phyloP scores from a whole-genome alignment of 2,888 invertebrate species.

The Drosophila borealis region DNA sequence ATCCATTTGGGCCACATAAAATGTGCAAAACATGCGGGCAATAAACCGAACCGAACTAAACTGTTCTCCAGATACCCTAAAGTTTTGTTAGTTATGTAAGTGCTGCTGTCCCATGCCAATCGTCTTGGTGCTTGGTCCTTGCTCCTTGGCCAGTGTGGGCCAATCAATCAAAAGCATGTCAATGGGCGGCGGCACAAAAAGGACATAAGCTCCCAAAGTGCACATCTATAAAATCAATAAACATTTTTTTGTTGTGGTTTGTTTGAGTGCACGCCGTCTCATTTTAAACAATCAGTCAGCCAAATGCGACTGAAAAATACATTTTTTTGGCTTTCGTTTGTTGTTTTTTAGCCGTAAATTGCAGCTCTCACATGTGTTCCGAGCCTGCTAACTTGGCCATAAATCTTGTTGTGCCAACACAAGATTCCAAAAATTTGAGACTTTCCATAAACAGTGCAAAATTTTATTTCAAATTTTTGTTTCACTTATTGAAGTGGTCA shows the following conservation, averaged over 20 bases:
- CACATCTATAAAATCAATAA: slow-evolving; percentile 57
- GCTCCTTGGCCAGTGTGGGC: slow-evolving; percentile 6
- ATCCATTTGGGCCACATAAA: slow-evolving; percentile 21
- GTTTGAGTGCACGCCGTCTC: slow-evolving; percentile 21
- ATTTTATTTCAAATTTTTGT: slow-evolving; percentile 4
- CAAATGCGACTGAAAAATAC: slow-evolving; percentile 54
- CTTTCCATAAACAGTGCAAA: not conserved
- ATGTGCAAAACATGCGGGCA: slow-evolving; percentile 16
- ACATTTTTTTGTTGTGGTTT: slow-evolving; percentile 5
- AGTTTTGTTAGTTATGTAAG: not conserved
- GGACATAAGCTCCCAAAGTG: slow-evolving; percentile 5
- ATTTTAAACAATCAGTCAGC: slow-evolving; percentile 63
- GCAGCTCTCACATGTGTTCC: slow-evolving; percentile 42
- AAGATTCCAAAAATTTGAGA: slow-evolving; percentile 11
- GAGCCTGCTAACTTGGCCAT: slow-evolving; percentile 30
- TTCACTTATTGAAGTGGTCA: slow-evolving; percentile 5
- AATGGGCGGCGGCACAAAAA: slow-evolving; percentile 18
- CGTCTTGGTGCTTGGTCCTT: not conserved
- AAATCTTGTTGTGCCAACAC: slow-evolving; percentile 41
- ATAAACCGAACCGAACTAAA: slow-evolving; percentile 18
- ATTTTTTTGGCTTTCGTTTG: slow-evolving; percentile 42
- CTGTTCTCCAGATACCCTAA: slow-evolving; percentile 22
- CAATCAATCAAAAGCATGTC: slow-evolving; percentile 59
- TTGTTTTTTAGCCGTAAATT: slow-evolving; percentile 31
- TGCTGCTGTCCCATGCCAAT: not conserved